Conservation (phyloP, 1,140 invertebrate species). For the Drosophila malerkotliana region DNA sequence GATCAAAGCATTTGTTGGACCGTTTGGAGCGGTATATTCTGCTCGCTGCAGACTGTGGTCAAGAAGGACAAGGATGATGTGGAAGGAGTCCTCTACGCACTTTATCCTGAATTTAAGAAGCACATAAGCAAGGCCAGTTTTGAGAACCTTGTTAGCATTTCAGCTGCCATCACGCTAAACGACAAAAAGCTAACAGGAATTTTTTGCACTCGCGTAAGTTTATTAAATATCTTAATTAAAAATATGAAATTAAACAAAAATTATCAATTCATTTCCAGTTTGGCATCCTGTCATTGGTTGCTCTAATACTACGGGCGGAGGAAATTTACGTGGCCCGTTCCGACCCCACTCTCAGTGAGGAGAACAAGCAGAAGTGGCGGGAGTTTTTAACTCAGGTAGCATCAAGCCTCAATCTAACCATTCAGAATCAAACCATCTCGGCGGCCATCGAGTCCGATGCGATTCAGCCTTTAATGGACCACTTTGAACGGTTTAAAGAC, state of each 20-base stretch:
- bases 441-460: slow-evolving; percentile 81
- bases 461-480: slow-evolving; percentile 80
- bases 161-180: slow-evolving; percentile 62
- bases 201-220: slow-evolving; percentile 80
- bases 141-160: slow-evolving; percentile 69
- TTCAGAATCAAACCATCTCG: slow-evolving; percentile 80
- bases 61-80: slow-evolving; percentile 84
- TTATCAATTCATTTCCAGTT: slow-evolving; percentile 53
- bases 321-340: slow-evolving; percentile 59
- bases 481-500: slow-evolving; percentile 81
- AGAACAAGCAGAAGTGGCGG: slow-evolving; percentile 68
- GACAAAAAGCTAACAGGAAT: slow-evolving; percentile 80
- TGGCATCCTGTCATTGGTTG: slow-evolving; percentile 77
- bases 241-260: background rate
- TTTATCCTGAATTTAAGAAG: slow-evolving; percentile 85
- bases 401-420: slow-evolving; percentile 74
- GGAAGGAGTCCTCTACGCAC: slow-evolving; percentile 84
- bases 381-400: slow-evolving; percentile 76
- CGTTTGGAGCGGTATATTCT: slow-evolving; percentile 85
- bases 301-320: slow-evolving; percentile 74
- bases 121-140: slow-evolving; percentile 84
- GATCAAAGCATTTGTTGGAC: slow-evolving; percentile 84
- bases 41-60: slow-evolving; percentile 84
- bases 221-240: background rate
- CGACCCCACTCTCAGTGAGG: slow-evolving; percentile 55